Evolutionary conservation across 1,140 invertebrate genomes (phyloP).

Genomic region (Drosophila kepulauana): DNA sequence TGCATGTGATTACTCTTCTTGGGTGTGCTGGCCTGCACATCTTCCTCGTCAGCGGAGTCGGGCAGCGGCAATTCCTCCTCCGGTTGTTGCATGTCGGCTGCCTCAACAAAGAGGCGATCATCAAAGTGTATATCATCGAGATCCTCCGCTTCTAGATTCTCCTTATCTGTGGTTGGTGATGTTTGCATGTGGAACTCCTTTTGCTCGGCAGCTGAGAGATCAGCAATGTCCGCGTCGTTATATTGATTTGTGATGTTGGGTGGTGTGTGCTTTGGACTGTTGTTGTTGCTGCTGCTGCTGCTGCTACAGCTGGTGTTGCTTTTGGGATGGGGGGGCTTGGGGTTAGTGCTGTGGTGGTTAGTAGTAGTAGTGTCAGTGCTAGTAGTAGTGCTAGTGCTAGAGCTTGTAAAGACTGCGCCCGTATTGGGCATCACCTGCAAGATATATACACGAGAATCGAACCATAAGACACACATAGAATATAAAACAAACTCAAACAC

Average conservation of each 20-base stretch:
- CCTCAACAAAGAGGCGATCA: slow-evolving; percentile 75
- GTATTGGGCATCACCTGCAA: slow-evolving; percentile 85
- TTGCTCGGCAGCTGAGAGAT: slow-evolving; percentile 5
- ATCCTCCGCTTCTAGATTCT: slow-evolving; percentile 49
- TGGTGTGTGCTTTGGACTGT: neutral
- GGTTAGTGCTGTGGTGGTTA: slow-evolving; percentile 41
- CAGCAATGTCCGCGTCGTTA: slow-evolving; percentile 7
- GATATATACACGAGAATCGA: slow-evolving; percentile 58
- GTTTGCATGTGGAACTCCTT: neutral
- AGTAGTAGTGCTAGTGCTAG: slow-evolving; percentile 60
- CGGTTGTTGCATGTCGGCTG: slow-evolving; percentile 36
- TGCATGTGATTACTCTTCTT: slow-evolving; percentile 41
- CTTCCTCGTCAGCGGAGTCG: slow-evolving; percentile 54
- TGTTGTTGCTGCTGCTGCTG: slow-evolving; percentile 17
- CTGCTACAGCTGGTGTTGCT: slow-evolving; percentile 9
- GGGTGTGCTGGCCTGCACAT: slow-evolving; percentile 71
- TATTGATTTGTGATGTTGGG: neutral
- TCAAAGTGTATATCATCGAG: slow-evolving; percentile 75
- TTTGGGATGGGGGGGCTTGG: slow-evolving; percentile 12
- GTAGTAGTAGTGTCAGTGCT: slow-evolving; percentile 54
- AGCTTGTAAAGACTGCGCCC: slow-evolving; percentile 80
- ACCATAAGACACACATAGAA: slow-evolving; percentile 40
- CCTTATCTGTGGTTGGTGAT: slow-evolving; percentile 37
- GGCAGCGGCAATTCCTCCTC: slow-evolving; percentile 54
- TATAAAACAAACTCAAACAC: neutral